Conservation (phyloP, 2,797 vertebrate species). For the Lagorchestes hirsutus region DNA sequence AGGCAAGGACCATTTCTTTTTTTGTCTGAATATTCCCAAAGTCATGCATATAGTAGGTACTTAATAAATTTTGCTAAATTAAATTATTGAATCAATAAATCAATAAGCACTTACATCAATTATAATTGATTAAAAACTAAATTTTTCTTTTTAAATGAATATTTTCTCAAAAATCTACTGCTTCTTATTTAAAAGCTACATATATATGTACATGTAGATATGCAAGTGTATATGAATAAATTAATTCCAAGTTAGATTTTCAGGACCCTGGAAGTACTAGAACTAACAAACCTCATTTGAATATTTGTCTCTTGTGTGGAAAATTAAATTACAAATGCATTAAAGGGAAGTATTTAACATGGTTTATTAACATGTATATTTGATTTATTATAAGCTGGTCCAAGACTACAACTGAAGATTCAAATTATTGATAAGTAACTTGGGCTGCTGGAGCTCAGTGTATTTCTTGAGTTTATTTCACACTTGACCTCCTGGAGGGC, state of each 20-base stretch:
- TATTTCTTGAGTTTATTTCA: slow-evolving; percentile 72
- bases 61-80: neutral
- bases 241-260: slow-evolving; percentile 30
- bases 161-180: neutral
- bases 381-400: slow-evolving; percentile 51
- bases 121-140: neutral
- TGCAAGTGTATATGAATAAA: neutral
- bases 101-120: neutral
- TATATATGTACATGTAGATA: neutral
- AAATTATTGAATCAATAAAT: neutral
- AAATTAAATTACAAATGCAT: slow-evolving; percentile 42
- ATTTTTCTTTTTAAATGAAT: neutral
- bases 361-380: slow-evolving; percentile 53
- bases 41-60: neutral
- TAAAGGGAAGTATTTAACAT: slow-evolving; percentile 50
- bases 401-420: slow-evolving; percentile 56
- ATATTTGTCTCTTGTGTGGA: slow-evolving; percentile 33
- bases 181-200: neutral
- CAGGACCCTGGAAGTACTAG: slow-evolving; percentile 46
- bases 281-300: slow-evolving; percentile 18
- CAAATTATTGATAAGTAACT: slow-evolving; percentile 68
- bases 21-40: neutral
- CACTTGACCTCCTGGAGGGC: slow-evolving; percentile 68
- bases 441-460: slow-evolving; percentile 56
- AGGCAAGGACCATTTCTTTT: neutral